Evolutionary conservation across 2,797 vertebrate species (phyloP).

Genomic region (Eupleurogrammus muticus): DNA sequence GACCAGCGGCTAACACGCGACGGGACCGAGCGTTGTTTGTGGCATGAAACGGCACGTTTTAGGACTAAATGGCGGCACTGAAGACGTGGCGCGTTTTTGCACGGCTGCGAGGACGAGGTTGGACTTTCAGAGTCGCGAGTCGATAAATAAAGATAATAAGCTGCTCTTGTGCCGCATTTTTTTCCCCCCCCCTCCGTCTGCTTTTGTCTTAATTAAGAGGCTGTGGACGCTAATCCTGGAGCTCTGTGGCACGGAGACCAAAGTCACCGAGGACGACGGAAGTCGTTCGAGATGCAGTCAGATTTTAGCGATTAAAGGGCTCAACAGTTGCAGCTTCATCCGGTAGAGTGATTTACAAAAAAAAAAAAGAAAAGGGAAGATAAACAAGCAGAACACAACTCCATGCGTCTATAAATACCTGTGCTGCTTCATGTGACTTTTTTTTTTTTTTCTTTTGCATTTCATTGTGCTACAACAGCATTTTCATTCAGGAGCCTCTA

Average conservation of each 20-base stretch:
- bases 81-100: constrained; percentile 14
- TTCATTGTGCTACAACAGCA: not conserved
- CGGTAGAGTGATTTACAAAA: constrained; percentile 7
- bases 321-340: constrained; percentile 8
- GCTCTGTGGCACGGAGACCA: constrained; percentile 53
- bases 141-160: constrained; percentile 81
- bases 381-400: not conserved
- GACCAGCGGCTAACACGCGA: not conserved
- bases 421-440: not conserved
- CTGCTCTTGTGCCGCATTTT: constrained; percentile 56
- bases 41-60: constrained; percentile 16
- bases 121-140: constrained; percentile 46
- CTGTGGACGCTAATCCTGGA: constrained; percentile 65
- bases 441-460: too few species aligned
- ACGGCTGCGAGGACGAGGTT: constrained; percentile 16
- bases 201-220: constrained; percentile 77
- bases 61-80: constrained; percentile 3
- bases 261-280: constrained; percentile 61
- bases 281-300: constrained; percentile 57
- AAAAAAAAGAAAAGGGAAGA: constrained; percentile 12
- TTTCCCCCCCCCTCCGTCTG: constrained; percentile 41
- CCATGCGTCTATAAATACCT: not conserved
- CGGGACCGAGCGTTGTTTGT: constrained; percentile 11
- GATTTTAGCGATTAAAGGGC: constrained; percentile 39
- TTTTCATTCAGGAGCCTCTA: not conserved